Evolutionary conservation across 2,113 vertebrate genomes (phyloP), one percentile per base, ranked within the genome.

Genomic region (Clinocottus analis): DNA sequence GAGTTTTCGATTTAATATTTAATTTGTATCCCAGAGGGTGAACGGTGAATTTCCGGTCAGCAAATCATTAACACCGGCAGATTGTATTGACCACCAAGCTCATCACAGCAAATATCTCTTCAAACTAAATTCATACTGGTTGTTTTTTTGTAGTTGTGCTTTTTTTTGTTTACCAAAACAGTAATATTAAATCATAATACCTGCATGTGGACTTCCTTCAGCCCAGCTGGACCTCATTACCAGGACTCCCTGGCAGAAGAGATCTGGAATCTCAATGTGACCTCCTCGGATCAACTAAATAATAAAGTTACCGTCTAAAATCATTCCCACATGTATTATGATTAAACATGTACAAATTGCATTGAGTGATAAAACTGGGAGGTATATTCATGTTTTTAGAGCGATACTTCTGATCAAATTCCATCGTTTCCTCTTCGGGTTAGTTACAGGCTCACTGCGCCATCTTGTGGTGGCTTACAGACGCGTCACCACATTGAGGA

Each of bases 381-480:
- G 9, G 12, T 51, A 59, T 25, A 13, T 29, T 73, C 3, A 27
- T 2, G 4, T 10, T 5, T 43, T 43, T 56, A 0, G 5, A 25
- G 35, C 7, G 1, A 7, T 5, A 23, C 33, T 17, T 43, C 25
- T 55, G 14, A 23, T 11, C 17, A 53, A 4, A 23, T 5, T 31
- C 13, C 5, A 4, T 4, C 0, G 13, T 2, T 45, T 37, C 29
- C 2, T 31, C 14, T 29, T 0, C 8, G 53, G 1, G 17, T 16
- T 29, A 72, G 45, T 14, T 4, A 59, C 49, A 68, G 87, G 16
- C 31, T n/a, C 16, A 80, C 55, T 41, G 59, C 60, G 68, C 92
- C 93, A 87, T 29, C 93, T 93, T 78, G 89, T 92, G 93, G 72
- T 58, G 4, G 6, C 5, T 62, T 25, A 5, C 0, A 37, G 63